Base-by-base conservation (phyloP, 1,140 invertebrate species). In the Globodera rostochiensis region DNA sequence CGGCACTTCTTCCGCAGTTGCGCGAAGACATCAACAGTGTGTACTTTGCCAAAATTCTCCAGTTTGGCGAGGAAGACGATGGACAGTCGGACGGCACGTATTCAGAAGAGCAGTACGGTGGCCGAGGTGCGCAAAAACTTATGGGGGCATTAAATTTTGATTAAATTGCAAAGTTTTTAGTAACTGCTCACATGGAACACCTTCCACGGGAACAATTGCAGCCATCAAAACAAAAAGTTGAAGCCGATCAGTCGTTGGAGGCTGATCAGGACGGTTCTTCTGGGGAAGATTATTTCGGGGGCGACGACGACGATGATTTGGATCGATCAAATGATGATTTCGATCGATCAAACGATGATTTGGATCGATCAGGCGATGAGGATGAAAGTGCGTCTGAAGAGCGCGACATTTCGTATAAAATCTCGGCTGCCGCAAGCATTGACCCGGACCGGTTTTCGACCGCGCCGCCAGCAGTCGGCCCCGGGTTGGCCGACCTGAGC, bases 1-100 rank as follows among this genome's bases (percentile, higher is more conserved):
- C 53, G 4, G 53, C 4, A 53, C 53, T 11, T 9, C 53, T 53
- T 53, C 53, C 8, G 15, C 53, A 53, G 53, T 19, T 64, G 57
- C 57, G 57, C 11, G 19, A 6, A 13, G 57, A 64, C 5, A 15
- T 15, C 57, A 64, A 64, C 57, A 64, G 19, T 64, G 57, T 76
- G 66, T 76, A 76, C 46, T 76, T 76, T 57, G 19, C 49, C 36
- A 76, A 76, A 76, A 76, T 76, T 25, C 50, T 76, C 4, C 47
- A 76, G 15, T 76, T 76, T 76, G 74, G 46, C 7, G 74, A 76
- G 49, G 74, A 76, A 15, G 15, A 64, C 50, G 11, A 53, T 13
- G 50, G 50, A 53, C 3, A 53, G 11, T 9, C 50, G 15, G 57
- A 13, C 2, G 57, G 15, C 15, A 19, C 57, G 57, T 11, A 15